Evolutionary conservation across 2,113 vertebrate genomes (phyloP), one percentile per base, ranked within the genome.

Genomic region (Monarcha castaneiventris): DNA sequence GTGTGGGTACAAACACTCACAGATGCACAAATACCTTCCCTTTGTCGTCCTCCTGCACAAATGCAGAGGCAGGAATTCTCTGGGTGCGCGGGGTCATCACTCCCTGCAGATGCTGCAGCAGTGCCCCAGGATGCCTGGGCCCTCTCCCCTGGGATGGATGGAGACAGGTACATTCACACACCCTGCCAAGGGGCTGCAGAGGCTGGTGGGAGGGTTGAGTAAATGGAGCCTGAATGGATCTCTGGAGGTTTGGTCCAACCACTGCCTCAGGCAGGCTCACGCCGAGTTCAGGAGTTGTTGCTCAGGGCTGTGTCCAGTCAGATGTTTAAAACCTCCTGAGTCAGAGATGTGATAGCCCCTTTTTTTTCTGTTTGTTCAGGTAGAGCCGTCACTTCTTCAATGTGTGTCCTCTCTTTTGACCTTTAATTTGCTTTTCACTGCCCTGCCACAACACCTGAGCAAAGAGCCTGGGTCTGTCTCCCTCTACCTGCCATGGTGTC

Each of bases 51-150:
- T 52, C n/a, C 14, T 15, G 21, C 21, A 6, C 18, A n/a, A 1
- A 5, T 1, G 29, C 3, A 52, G 63, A 22, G 72, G 55, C 63
- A 44, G 72, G 75, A 67, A 8, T 71, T 51, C 83, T 62, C 67
- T 35, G 79, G 46, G 49, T 9, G 20, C 17, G 0, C 3, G 0
- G 3, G 0, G 1, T n/a, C 54, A 7, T 27, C 1, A 1, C 20
- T 55, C 41, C 46, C 7, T 35, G 37, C 52, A 52, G 27, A 54
- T 4, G 7, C 73, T 69, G 20, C 16, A 2, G n/a, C 41, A 39
- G 21, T 13, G 58, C 52, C 62, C 56, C 3, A 1, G 26, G 5
- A 2, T 3, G 0, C 5, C 1, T 6, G 23, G 8, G 3, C 19
- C 33, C 32, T 25, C 41, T 62, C 11, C 63, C 51, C 39, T 44